phyloP scores from a whole-genome alignment of 2,113 vertebrate species.

The Ia io region DNA sequence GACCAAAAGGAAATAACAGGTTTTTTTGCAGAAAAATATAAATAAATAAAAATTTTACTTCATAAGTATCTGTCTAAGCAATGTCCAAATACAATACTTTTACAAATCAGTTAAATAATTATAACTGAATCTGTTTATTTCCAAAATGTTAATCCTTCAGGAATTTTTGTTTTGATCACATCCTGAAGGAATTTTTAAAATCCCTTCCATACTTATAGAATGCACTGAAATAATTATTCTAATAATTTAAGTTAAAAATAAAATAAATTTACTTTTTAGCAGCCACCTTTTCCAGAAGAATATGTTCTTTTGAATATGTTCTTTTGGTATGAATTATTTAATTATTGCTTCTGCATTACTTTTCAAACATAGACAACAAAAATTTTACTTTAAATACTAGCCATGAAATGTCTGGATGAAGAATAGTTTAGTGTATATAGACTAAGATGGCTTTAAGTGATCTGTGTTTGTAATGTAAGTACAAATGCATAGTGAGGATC shows the following conservation, averaged over 20 bases:
- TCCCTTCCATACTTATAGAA: background rate
- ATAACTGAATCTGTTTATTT: background rate
- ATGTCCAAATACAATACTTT: background rate
- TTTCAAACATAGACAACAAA: background rate
- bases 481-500: background rate
- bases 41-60: background rate
- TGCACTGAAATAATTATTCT: background rate
- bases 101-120: background rate
- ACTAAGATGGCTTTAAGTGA: background rate
- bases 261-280: background rate
- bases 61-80: background rate
- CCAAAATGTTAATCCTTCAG: background rate
- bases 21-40: background rate
- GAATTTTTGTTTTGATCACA: background rate
- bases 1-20: background rate
- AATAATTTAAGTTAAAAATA: background rate
- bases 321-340: background rate
- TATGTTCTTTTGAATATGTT: background rate
- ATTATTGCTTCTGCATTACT: background rate
- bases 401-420: background rate
- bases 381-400: background rate
- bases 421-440: background rate
- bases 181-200: background rate
- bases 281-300: background rate
- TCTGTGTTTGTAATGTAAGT: background rate